Evolutionary conservation across 2,797 vertebrate genomes (phyloP), one percentile per base, ranked within the genome.

Genomic region (Phoeniculus purpureus): DNA sequence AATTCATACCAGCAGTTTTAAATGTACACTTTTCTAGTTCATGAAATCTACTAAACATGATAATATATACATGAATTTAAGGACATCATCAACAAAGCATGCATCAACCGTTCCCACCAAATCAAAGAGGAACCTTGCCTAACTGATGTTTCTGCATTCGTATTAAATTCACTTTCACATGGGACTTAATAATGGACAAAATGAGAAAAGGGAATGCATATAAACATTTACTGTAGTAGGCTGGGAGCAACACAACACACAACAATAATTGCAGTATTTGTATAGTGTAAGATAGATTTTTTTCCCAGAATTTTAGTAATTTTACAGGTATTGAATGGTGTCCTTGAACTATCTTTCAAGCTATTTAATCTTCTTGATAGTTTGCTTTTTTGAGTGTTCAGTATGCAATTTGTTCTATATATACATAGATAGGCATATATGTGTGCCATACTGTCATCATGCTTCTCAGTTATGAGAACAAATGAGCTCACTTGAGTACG

Each of bases 41-140:
- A 40, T 70, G 15, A 74, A 50, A 64, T 6, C 4, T 3, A 40
- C 2, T 22, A 26, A 62, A 90, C 13, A 23, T 31, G 66, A 3
- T 7, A 70, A 20, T 40, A 23, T 48, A 27, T 15, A 29, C 6
- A 4, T 5, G 15, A 65, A 79, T 23, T 6, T 32, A 52, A 18
- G 48, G 21, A 67, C 81, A 71, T 0, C 0, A 45, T 32, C 15
- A 47, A 8, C 16, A 7, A 66, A 45, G 5, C 1, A 1, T 32
- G 10, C 8, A n/a, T 13, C 71, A 56, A 58, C 54, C 37, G 0
- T 50, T 80, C 43, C 48, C 21, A 74, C 10, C 10, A 40, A 71
- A 86, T 27, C 10, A 64, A 52, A 89, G 37, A 5, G 65, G 17
- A 62, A 61, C 12, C 11, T 81, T 50, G 16, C 9, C 25, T 50